These are phyloP conservation scores for Busseola fusca DNA, from an alignment of 2,888 invertebrate species.

Conservation along the genomic window DNA sequence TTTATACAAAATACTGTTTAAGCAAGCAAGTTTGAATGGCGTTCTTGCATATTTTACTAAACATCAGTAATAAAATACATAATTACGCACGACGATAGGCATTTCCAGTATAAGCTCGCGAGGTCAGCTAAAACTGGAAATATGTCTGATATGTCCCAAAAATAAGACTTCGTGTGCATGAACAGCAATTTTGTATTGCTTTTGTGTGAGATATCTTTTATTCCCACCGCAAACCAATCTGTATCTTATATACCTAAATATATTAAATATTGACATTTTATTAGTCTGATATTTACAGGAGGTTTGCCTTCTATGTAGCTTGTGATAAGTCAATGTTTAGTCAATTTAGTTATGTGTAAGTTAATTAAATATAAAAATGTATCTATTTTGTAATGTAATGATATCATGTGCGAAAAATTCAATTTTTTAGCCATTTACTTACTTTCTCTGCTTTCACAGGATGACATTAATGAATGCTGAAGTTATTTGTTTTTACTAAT, in stretches of 20 bases:
- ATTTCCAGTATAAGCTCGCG: no score
- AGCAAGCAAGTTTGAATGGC: background rate
- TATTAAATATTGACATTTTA: conserved; percentile 45
- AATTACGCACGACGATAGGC: background rate
- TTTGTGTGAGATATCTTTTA: conserved; percentile 26
- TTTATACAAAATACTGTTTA: conserved; percentile 6
- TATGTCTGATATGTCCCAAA: background rate
- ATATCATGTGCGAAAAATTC: conserved; percentile 53
- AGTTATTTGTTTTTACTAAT: background rate
- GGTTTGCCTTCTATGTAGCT: conserved; percentile 56
- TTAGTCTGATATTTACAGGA: conserved; percentile 51
- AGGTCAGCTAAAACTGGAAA: background rate
- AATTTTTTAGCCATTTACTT: background rate
- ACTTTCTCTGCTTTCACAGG: background rate
- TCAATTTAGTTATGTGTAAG: conserved; percentile 59
- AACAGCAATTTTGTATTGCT: conserved; percentile 11
- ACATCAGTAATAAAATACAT: background rate
- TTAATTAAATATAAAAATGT: conserved; percentile 40
- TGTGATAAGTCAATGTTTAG: conserved; percentile 63
- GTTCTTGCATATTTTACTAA: conserved; percentile 4
- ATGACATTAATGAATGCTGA: no score
- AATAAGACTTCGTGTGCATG: background rate
- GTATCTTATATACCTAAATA: conserved; percentile 12
- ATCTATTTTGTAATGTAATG: conserved; percentile 13
- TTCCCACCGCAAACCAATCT: conserved; percentile 9